Percentiles rank a stretch among this genome's conserved stretches.
phyloP scores from a whole-genome alignment of 2,888 invertebrate species.

The Dioctria linearis region DNA sequence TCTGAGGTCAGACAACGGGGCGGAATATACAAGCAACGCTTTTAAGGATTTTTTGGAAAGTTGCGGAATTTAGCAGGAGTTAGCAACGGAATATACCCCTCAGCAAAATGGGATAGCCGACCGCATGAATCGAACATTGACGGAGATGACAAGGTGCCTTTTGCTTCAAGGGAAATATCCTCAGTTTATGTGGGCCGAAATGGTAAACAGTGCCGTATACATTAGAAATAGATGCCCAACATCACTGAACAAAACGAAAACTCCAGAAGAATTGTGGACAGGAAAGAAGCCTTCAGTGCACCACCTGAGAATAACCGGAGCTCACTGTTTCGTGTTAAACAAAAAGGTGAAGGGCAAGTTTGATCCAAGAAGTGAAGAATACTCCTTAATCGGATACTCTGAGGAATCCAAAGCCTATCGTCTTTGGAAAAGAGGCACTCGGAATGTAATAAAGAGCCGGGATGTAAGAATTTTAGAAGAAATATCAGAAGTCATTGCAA shows the following conservation, averaged over 20 bases:
- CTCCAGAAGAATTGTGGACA: slow-evolving; percentile 61
- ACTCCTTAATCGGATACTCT: background rate
- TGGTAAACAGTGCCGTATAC: slow-evolving; percentile 57
- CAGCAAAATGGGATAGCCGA: slow-evolving; percentile 14
- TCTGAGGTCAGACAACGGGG: too few relatives aligned
- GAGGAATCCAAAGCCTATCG: background rate
- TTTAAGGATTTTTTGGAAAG: too few relatives aligned
- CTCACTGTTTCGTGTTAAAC: slow-evolving; percentile 51
- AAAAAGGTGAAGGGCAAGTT: slow-evolving; percentile 30
- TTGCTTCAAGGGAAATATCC: slow-evolving; percentile 54
- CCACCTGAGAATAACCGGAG: slow-evolving; percentile 52
- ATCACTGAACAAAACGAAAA: slow-evolving; percentile 57
- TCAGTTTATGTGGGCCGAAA: slow-evolving; percentile 65
- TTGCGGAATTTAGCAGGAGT: too few relatives aligned
- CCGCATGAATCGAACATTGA: slow-evolving; percentile 1
- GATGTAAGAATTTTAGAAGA: background rate
- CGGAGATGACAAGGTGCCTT: slow-evolving; percentile 50
- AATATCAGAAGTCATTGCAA: too few relatives aligned
- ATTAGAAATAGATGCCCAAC: slow-evolving; percentile 60
- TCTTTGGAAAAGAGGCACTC: background rate
- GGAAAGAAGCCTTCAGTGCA: slow-evolving; percentile 45
- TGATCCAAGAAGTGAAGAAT: slow-evolving; percentile 1
- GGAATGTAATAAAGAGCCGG: background rate
- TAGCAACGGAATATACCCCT: background rate
- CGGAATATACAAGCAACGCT: too few relatives aligned